Percentiles rank a stretch among this genome's conserved stretches.
These are phyloP conservation scores for Coluber constrictor DNA, from an alignment of 2,797 vertebrate species.

Conservation along the genomic window DNA sequence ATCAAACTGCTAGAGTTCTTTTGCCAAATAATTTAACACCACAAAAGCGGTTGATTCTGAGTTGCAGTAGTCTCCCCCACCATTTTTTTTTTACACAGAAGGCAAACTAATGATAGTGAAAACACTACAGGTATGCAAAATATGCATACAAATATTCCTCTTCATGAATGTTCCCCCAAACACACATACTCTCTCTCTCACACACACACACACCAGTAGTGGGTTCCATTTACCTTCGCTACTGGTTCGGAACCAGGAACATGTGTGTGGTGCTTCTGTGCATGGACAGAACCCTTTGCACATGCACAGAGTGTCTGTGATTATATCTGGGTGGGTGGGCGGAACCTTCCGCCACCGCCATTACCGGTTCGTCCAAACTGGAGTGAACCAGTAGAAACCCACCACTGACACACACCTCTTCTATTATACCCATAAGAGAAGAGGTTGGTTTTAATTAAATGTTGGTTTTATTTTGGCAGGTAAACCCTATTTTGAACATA, in stretches of 20 bases:
- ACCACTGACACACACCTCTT: background rate
- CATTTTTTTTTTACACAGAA: background rate
- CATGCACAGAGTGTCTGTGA: too few species aligned
- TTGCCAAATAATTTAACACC: background rate
- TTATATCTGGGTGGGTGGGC: too few species aligned
- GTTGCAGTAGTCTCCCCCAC: background rate
- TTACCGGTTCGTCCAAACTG: too few species aligned
- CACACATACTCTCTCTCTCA: background rate
- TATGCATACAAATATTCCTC: background rate
- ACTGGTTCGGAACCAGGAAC: too few species aligned
- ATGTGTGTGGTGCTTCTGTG: too few species aligned
- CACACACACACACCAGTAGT: background rate
- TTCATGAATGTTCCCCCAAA: background rate
- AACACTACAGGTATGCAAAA: slow-evolving; percentile 13
- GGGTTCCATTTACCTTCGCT: too few species aligned
- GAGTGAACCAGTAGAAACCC: too few species aligned
- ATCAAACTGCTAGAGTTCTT: background rate
- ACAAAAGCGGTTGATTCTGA: background rate
- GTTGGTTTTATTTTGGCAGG: background rate
- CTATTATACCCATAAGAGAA: background rate
- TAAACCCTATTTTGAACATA: background rate
- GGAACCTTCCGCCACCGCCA: too few species aligned
- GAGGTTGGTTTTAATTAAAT: background rate
- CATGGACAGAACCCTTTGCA: too few species aligned
- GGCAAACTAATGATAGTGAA: background rate